Evolutionary conservation across 2,888 invertebrate genomes (phyloP), one percentile per base, ranked within the genome.

Genomic region (Drosophila ustulata): DNA sequence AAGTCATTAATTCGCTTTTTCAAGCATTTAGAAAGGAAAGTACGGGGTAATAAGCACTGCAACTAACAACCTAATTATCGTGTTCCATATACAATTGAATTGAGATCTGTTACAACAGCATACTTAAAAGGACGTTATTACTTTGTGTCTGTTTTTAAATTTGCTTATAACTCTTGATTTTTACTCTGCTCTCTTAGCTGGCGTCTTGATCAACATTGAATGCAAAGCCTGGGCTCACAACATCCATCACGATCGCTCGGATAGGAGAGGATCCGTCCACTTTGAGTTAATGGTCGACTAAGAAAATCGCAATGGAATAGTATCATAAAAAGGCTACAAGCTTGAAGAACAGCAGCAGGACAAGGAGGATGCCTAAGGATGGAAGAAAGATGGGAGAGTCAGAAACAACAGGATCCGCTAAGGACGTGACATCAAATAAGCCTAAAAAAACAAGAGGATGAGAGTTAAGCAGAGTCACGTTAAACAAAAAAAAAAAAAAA

Each of bases 271-370:
- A 90, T 96, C 97, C 89, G 97, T 98, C 90, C 98, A 98, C 94
- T 98, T 98, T 94, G 98, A 98, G 94, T 94, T 98, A 93, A 96
- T 98, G 95, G 95, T 98, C 92, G 98, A 98, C 93, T 96, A 96
- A 95, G 91, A 88, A 76, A 87, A 25, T 8, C 82, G 55, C 30
- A 9, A 46, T 32, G 65, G 41, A 64, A 53, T 41, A 66, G 56
- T 39, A 66, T 61, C 63, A 67, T 57, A 57, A 66, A 68, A 72
- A 18, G 59, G 59, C 62, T 37, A 25, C 51, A 64, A 66, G 69
- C 73, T 66, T 66, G 75, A 71, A 67, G 39, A 71, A 66, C 56
- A 71, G 69, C 70, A 73, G 71, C 56, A 30, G 53, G 69, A 66
- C 52, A 66, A 30, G 62, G 47, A 57, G 57, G 73, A 61, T 53